phyloP scores from a whole-genome alignment of 2,797 vertebrate species.

The Danio tinwini region DNA sequence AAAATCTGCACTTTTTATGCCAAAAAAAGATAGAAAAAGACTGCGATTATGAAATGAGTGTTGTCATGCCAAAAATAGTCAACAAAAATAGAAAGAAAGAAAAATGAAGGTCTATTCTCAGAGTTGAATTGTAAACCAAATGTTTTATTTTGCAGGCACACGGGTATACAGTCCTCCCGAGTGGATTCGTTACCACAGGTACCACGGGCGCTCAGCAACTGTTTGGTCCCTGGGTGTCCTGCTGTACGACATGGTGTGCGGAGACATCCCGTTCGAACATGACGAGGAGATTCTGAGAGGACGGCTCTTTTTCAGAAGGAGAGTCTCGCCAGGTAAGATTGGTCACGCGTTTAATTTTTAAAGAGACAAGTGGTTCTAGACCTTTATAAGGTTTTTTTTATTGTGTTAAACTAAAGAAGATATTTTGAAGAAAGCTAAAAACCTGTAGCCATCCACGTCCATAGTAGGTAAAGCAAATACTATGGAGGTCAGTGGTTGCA shows the following conservation, averaged over 20 bases:
- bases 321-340: constrained; percentile 87
- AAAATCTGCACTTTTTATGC: not conserved
- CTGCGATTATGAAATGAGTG: constrained; percentile 6
- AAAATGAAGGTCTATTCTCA: not conserved
- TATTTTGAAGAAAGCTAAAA: too few species aligned
- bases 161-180: constrained; percentile 97
- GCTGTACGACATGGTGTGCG: constrained; percentile 97
- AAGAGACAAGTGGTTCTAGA: too few species aligned
- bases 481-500: too few species aligned
- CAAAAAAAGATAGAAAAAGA: not conserved
- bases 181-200: constrained; percentile 96
- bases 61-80: not conserved
- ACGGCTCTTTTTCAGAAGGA: constrained; percentile 91
- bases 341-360: too few species aligned
- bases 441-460: too few species aligned
- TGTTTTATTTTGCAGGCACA: constrained; percentile 79
- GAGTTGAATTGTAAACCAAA: not conserved
- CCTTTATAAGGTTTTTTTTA: too few species aligned
- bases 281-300: constrained; percentile 95
- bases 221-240: constrained; percentile 97
- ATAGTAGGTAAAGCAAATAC: too few species aligned
- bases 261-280: constrained; percentile 97
- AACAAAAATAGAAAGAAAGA: not conserved
- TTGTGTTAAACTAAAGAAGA: too few species aligned
- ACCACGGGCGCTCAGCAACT: constrained; percentile 95